Conservation (phyloP, 2,888 invertebrate genomes). For the Copidosoma aretas region DNA sequence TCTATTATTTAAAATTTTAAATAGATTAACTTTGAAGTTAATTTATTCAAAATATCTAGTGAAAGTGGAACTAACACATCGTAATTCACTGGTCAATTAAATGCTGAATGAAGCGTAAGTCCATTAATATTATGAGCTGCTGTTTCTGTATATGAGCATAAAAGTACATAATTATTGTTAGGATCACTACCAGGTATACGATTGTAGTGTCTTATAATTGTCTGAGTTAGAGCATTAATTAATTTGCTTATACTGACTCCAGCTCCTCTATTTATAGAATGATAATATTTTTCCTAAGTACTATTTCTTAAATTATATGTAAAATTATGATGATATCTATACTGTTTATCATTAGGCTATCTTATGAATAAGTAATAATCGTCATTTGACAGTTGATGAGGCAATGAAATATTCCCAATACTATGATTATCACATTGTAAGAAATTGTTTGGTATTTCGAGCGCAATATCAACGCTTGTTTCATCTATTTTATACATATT, state of each 20-base stretch:
- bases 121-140: conserved; percentile 16
- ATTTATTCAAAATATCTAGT: no score
- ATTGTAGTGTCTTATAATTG: conserved; percentile 16
- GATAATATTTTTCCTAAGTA: background rate
- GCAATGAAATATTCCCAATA: conserved; percentile 15
- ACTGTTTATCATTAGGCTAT: conserved; percentile 26
- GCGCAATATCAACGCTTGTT: background rate
- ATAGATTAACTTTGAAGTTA: no score
- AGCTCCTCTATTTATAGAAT: background rate
- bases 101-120: conserved; percentile 30
- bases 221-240: conserved; percentile 26
- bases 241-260: background rate
- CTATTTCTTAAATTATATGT: conserved; percentile 18
- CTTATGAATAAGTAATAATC: background rate
- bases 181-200: conserved; percentile 18
- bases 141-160: conserved; percentile 12
- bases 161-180: conserved; percentile 10
- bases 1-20: no score
- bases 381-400: conserved; percentile 11
- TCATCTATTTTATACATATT: conserved; percentile 1
- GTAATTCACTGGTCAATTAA: conserved; percentile 30
- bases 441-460: conserved; percentile 17
- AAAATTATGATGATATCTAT: conserved; percentile 22
- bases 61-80: background rate
- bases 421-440: conserved; percentile 7